These are phyloP conservation scores for Spialia ferax DNA, from an alignment of 2,888 invertebrate genomes.

Conservation along the genomic window DNA sequence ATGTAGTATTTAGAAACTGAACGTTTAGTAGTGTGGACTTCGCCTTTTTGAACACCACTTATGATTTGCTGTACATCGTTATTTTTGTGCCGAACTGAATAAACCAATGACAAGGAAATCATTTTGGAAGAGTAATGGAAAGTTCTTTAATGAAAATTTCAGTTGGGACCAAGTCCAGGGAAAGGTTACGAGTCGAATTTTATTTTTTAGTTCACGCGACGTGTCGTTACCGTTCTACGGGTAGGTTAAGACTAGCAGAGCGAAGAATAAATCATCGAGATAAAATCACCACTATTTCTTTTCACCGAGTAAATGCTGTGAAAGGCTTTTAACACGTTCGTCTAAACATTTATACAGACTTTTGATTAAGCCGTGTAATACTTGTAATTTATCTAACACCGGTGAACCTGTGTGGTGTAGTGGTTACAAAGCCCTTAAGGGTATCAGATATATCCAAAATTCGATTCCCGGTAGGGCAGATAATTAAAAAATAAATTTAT, in stretches of 20 bases:
- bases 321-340: constrained; percentile 3
- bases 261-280: constrained; percentile 18
- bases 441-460: no score
- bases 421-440: no score
- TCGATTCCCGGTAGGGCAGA: no score
- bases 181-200: not conserved
- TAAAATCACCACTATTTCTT: constrained; percentile 17
- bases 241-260: constrained; percentile 15
- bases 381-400: no score
- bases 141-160: constrained; percentile 12
- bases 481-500: no score
- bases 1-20: constrained; percentile 15
- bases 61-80: not conserved
- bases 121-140: not conserved
- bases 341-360: constrained; percentile 7
- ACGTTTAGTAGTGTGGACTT: not conserved
- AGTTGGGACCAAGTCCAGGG: not conserved
- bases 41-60: not conserved
- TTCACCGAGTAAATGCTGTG: constrained; percentile 6
- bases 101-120: not conserved
- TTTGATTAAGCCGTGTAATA: not conserved
- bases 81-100: not conserved
- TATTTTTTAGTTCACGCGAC: constrained; percentile 31
- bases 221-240: constrained; percentile 16
- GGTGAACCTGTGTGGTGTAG: no score